Evolutionary conservation across 2,113 vertebrate species (phyloP), one percentile per base, ranked within the genome.

Genomic region (Hymenochirus boettgeri): DNA sequence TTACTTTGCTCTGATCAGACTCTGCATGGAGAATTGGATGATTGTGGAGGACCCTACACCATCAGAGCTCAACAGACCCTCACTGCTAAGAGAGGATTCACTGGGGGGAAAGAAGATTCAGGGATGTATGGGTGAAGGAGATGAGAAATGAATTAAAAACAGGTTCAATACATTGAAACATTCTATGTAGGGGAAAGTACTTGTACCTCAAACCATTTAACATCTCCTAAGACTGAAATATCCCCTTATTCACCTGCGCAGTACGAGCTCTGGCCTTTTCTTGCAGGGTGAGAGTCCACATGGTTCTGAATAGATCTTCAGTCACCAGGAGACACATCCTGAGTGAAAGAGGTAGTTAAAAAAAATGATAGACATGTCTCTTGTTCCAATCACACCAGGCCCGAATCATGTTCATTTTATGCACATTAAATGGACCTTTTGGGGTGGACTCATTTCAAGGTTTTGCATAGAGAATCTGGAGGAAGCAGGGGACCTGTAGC

Each of bases 201-300:
- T n/a, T n/a, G n/a, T n/a, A n/a, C n/a, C n/a, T n/a, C n/a, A n/a
- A n/a, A n/a, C n/a, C n/a, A n/a, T n/a, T n/a, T n/a, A n/a, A n/a
- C n/a, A n/a, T n/a, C 9, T 2, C 33, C 33, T 13, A 35, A 9
- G 17, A 25, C 35, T 8, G 1, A 4, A n/a, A 17, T 3, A 29
- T 19, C 4, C 17, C 13, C 2, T 23, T 10, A 46, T 35, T n/a
- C 78, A 92, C 91, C 88, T 90, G 74, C 64, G 85, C 33, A 86
- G 77, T 33, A 94, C 75, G 59, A 94, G 83, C 52, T 51, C 66
- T 69, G 22, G 91, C 89, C 66, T 75, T 82, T 61, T 90, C 84
- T 54, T 95, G 91, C 19, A 95, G 80, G 37, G 78, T 82, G 18
- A 87, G 31, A 0, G 27, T 91, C 90, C 17, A 83, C 69, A 50